A percentile compares a stretch with the other conserved stretches of the same genome.
phyloP scores from a whole-genome alignment of 2,888 invertebrate species.

The Oeneis ivallda region DNA sequence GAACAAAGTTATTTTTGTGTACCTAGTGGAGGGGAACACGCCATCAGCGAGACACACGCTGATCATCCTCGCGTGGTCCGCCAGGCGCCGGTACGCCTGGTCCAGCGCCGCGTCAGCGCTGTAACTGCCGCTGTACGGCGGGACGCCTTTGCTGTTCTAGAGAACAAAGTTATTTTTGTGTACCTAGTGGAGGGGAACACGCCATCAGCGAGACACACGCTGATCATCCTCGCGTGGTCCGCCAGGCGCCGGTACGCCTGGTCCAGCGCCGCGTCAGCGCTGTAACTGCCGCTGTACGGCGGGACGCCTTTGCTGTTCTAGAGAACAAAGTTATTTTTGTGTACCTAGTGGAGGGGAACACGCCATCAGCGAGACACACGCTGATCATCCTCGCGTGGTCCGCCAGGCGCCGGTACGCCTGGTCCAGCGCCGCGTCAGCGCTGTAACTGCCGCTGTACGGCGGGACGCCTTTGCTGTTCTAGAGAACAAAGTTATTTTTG shows the following conservation, averaged over 20 bases:
- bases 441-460: constrained; percentile 85
- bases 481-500: no score
- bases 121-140: constrained; percentile 84
- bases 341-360: no score
- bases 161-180: no score
- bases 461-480: constrained; percentile 60
- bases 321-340: no score
- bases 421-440: constrained; percentile 83
- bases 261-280: constrained; percentile 82
- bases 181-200: no score
- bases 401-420: constrained; percentile 91
- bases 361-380: constrained; percentile 93
- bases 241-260: constrained; percentile 92
- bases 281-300: constrained; percentile 84
- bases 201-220: constrained; percentile 93
- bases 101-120: constrained; percentile 83
- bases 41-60: constrained; percentile 94
- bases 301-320: constrained; percentile 60
- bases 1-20: no score
- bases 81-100: constrained; percentile 90
- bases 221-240: constrained; percentile 94
- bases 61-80: constrained; percentile 95
- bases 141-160: constrained; percentile 59
- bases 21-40: no score
- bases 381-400: constrained; percentile 95